A percentile compares a stretch with the other conserved stretches of the same genome.
Conservation (phyloP, 2,888 invertebrate species). For the Oxytorus armatus region DNA sequence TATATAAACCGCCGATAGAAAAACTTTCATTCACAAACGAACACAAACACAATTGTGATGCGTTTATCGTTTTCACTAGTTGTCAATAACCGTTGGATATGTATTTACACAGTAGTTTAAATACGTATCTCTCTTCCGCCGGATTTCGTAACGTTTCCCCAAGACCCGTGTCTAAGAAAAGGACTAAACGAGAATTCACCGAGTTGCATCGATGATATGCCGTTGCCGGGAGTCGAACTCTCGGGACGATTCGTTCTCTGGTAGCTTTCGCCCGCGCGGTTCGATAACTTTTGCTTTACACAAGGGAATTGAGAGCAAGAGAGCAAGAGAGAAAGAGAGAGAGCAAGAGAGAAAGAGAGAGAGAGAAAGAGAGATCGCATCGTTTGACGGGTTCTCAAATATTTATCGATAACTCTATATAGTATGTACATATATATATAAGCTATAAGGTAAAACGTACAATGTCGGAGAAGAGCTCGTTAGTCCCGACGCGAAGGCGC, state of each 20-base stretch:
- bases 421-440: conserved; percentile 1
- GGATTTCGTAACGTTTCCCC: neutral
- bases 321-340: neutral
- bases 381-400: conserved; percentile 65
- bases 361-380: conserved; percentile 39
- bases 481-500: conserved; percentile 32
- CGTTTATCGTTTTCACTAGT: too few species aligned
- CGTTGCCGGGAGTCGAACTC: neutral
- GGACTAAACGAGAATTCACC: neutral
- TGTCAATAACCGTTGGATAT: too few species aligned
- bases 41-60: too few species aligned
- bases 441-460: conserved; percentile 12
- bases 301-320: too few species aligned
- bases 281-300: conserved; percentile 35
- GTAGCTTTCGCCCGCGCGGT: neutral
- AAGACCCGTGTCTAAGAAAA: neutral
- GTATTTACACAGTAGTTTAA: neutral
- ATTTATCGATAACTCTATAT: conserved; percentile 61
- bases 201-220: neutral
- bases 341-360: neutral
- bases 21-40: too few species aligned
- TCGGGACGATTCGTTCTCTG: neutral
- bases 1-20: too few species aligned
- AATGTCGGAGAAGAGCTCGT: conserved; percentile 39
- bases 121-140: neutral